Conservation (phyloP, 1,140 invertebrate species). For the Lepidurus apus region DNA sequence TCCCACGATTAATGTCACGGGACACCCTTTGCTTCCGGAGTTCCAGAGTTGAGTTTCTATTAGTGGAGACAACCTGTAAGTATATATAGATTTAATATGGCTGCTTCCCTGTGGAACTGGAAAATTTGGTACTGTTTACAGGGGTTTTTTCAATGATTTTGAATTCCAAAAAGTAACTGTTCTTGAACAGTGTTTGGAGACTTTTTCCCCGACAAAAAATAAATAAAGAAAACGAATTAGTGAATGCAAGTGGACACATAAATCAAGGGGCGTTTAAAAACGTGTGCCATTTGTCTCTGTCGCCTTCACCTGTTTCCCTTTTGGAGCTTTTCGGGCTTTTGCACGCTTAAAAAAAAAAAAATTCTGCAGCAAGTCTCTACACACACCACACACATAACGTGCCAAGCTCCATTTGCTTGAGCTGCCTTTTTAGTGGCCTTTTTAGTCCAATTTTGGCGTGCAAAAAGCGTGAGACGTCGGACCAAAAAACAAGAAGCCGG, state of each 20-base stretch:
- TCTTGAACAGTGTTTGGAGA: no score
- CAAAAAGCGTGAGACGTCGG: background rate
- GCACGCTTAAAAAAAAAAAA: background rate
- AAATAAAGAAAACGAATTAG: background rate
- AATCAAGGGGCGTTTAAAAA: conserved; percentile 22
- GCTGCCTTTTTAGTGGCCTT: no score
- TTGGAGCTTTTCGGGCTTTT: conserved; percentile 11
- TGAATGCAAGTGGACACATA: conserved; percentile 3
- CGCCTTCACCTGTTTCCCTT: conserved; percentile 9
- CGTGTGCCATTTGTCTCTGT: conserved; percentile 10
- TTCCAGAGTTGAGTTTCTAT: no score
- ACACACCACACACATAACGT: background rate
- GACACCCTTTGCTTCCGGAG: no score
- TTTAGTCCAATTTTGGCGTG: background rate
- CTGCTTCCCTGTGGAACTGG: no score
- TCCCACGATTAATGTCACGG: no score
- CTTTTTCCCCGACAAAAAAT: no score
- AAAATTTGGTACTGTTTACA: no score
- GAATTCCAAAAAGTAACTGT: no score
- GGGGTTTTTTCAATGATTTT: no score
- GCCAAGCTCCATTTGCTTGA: background rate
- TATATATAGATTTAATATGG: no score
- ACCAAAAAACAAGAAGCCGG: background rate
- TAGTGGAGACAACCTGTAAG: no score
- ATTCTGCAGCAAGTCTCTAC: background rate